A percentile compares a stretch with the other conserved stretches of the same genome.
phyloP scores from a whole-genome alignment of 2,888 invertebrate species.

The Megamerina dolium region DNA sequence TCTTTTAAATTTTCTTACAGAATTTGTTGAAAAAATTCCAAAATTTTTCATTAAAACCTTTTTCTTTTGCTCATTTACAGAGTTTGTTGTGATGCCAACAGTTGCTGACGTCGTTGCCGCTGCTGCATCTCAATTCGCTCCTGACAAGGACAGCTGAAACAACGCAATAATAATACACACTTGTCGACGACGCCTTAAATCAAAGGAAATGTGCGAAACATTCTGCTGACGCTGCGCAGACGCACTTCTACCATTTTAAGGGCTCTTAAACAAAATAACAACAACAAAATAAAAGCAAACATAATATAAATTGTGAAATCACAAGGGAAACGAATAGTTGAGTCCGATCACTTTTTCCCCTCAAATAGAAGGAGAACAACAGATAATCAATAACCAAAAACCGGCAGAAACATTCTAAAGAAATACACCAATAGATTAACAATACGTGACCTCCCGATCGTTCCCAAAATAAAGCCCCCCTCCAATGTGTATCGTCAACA shows the following conservation, averaged over 20 bases:
- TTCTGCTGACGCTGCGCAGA: slow-evolving; percentile 16
- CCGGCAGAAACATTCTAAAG: not conserved
- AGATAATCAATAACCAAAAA: too few relatives aligned
- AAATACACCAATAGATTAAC: not conserved
- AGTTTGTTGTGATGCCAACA: slow-evolving; percentile 12
- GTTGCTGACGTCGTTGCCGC: slow-evolving; percentile 3
- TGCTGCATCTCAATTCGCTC: too few relatives aligned
- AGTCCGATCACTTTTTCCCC: too few relatives aligned
- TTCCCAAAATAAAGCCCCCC: too few relatives aligned
- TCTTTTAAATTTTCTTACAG: too few relatives aligned
- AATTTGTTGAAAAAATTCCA: too few relatives aligned
- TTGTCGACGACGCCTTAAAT: not conserved
- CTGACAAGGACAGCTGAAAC: slow-evolving; percentile 10
- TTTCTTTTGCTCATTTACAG: slow-evolving; percentile 7
- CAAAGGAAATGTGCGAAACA: slow-evolving; percentile 9
- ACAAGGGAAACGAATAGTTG: too few relatives aligned
- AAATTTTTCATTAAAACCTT: not conserved
- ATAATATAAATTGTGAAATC: too few relatives aligned
- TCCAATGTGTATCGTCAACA: not conserved
- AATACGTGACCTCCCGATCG: not conserved
- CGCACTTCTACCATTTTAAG: too few relatives aligned
- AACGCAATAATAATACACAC: not conserved
- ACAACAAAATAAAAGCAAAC: too few relatives aligned
- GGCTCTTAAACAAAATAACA: too few relatives aligned
- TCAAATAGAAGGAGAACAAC: too few relatives aligned